Evolutionary conservation across 2,888 invertebrate species (phyloP).

Genomic region (Melinaea menophilus): DNA sequence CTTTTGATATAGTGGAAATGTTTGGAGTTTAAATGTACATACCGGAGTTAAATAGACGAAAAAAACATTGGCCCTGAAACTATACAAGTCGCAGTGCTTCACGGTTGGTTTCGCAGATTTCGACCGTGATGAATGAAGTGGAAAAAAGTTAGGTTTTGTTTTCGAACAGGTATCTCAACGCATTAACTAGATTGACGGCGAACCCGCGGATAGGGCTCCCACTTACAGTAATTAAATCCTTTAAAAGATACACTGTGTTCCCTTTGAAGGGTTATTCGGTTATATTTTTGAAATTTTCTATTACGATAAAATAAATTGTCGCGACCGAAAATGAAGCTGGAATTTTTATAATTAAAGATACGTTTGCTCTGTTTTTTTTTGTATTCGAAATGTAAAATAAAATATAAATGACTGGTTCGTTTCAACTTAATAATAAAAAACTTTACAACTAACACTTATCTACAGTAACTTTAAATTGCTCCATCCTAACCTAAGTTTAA

Average conservation of each 20-base stretch:
- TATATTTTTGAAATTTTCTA: slow-evolving; percentile 17
- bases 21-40: slow-evolving; percentile 1
- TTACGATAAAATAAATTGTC: neutral
- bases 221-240: slow-evolving; percentile 73
- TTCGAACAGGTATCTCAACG: slow-evolving; percentile 35
- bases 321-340: neutral
- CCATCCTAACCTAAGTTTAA: neutral
- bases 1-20: neutral
- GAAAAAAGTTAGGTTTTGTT: slow-evolving; percentile 43
- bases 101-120: slow-evolving; percentile 32
- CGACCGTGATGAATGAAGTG: slow-evolving; percentile 49
- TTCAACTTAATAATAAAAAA: too few relatives aligned
- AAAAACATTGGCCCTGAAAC: slow-evolving; percentile 9
- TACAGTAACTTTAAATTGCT: too few relatives aligned
- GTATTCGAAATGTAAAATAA: too few relatives aligned
- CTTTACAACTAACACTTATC: too few relatives aligned
- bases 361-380: too few relatives aligned
- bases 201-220: slow-evolving; percentile 41
- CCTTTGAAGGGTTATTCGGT: slow-evolving; percentile 38
- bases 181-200: slow-evolving; percentile 67
- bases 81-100: slow-evolving; percentile 14
- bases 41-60: slow-evolving; percentile 4
- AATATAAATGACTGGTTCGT: too few relatives aligned
- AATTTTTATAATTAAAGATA: too few relatives aligned
- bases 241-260: slow-evolving; percentile 58